Percentiles rank a stretch among this genome's conserved stretches.
Evolutionary conservation across 2,888 invertebrate genomes (phyloP).

Genomic region (Amphipyra tragopoginis): DNA sequence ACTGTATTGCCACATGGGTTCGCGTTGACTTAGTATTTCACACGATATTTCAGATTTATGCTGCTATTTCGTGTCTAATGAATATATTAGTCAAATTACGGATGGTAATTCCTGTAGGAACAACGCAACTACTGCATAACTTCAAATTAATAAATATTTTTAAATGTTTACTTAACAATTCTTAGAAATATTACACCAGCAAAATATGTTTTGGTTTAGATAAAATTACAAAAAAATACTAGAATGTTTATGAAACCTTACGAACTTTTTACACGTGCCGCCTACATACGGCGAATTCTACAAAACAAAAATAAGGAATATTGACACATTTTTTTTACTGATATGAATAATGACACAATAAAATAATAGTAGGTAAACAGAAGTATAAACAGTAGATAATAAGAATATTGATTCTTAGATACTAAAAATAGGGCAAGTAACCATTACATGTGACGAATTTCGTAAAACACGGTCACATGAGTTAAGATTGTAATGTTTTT

Average conservation of each 20-base stretch:
- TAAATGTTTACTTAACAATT: too few relatives aligned
- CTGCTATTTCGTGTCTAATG: conserved; percentile 19
- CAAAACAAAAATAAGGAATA: conserved; percentile 10
- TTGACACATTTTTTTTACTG: conserved; percentile 33
- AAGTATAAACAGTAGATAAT: conserved; percentile 50
- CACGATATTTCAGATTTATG: conserved; percentile 14
- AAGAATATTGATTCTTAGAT: conserved; percentile 55
- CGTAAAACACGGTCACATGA: conserved; percentile 49
- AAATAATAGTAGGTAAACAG: conserved; percentile 32
- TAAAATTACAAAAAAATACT: not conserved
- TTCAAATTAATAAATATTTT: not conserved
- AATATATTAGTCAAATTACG: conserved; percentile 11
- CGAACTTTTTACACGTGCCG: conserved; percentile 18
- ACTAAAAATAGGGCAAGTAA: conserved; percentile 47
- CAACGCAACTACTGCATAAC: not conserved
- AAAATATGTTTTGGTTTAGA: not conserved
- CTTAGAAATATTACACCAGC: not conserved
- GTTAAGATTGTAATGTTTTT: conserved; percentile 40
- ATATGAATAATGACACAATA: conserved; percentile 42
- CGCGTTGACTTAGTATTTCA: conserved; percentile 18
- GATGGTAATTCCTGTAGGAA: conserved; percentile 5
- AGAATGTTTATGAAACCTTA: conserved; percentile 5
- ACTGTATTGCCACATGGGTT: conserved; percentile 16
- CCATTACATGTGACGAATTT: conserved; percentile 37
- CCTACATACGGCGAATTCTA: conserved; percentile 34